Evolutionary conservation across 2,888 invertebrate genomes (phyloP), one percentile per base, ranked within the genome.

Genomic region (Thymelicus acteon): DNA sequence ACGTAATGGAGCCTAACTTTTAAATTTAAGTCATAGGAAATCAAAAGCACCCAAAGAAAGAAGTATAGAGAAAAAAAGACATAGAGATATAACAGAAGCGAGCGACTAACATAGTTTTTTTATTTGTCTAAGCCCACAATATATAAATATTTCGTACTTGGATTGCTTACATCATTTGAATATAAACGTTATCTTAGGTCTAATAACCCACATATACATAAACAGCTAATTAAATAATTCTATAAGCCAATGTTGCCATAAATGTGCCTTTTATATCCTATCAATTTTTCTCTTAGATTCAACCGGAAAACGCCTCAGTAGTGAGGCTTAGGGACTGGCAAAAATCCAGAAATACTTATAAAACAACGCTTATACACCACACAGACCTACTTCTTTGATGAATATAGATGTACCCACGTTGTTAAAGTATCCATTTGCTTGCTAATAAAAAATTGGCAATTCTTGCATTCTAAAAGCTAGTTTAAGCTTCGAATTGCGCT

Each of bases 321-420:
- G 61, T 24, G 13, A 39, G 39, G n/a, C 1, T 5, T n/a, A 7
- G 37, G 3, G 7, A 37, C 13, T 7, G 15, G 19, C 13, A 37
- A 19, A 24, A 54, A 24, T 2, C 5, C 8, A 52, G 24, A 10
- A 24, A 54, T 24, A 19, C 52, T 24, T 52, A 52, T 73, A 73
- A 58, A 6, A 58, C n/a, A 75, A 67, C 75, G 76, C 85, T 79
- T 90, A 92, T 90, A 92, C 92, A 92, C 80, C 92, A 92, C 91
- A 92, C 92, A 92, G 90, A 91, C 89, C 74, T 81, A 73, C 75
- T 72, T 54, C 69, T 61, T 66, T n/a, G 64, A 19, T 24, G 65
- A 72, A 74, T 60, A 73, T 12, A 61, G 31, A 60, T 13, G 10
- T 57, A 57, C 31, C 13, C 13, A 24, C 8, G 65, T 54, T 70